Percentiles rank a stretch among this genome's conserved stretches.
Evolutionary conservation across 2,113 vertebrate genomes (phyloP).

Genomic region (Tricholaema leucomelas): DNA sequence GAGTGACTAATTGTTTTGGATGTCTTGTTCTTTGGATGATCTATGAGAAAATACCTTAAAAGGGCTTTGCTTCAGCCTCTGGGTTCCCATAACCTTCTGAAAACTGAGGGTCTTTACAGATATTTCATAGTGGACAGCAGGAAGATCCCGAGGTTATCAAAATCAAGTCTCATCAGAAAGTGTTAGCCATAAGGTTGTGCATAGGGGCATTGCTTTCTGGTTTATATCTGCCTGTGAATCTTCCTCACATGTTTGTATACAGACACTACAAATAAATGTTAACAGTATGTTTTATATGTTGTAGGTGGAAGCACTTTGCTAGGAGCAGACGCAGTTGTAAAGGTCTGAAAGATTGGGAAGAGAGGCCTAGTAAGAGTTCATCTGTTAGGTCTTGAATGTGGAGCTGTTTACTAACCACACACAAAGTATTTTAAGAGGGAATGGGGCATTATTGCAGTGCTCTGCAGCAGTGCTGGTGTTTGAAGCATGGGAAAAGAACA

Average conservation of each 20-base stretch:
- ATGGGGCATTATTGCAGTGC: neutral
- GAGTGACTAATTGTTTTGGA: constrained; percentile 44
- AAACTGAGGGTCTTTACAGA: neutral
- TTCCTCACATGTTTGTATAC: constrained; percentile 32
- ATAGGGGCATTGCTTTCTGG: neutral
- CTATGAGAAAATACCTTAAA: constrained; percentile 44
- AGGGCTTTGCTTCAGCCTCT: neutral
- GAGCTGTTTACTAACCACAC: constrained; percentile 20
- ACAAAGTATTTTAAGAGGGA: constrained; percentile 21
- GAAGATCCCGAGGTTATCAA: neutral
- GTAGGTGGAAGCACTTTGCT: constrained; percentile 27
- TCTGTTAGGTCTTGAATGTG: neutral
- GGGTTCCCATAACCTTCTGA: neutral
- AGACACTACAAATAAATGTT: constrained; percentile 20
- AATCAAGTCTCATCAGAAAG: neutral
- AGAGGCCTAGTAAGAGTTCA: neutral
- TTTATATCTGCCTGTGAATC: constrained; percentile 6
- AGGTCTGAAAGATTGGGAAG: neutral
- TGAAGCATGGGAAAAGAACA: neutral
- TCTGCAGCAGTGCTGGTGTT: neutral
- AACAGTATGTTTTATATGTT: constrained; percentile 7
- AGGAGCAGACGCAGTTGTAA: neutral
- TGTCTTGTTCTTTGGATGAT: neutral
- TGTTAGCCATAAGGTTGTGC: neutral
- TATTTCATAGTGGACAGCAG: neutral